These are phyloP conservation scores for Thera obeliscata DNA, from an alignment of 2,888 invertebrate genomes.

Conservation along the genomic window DNA sequence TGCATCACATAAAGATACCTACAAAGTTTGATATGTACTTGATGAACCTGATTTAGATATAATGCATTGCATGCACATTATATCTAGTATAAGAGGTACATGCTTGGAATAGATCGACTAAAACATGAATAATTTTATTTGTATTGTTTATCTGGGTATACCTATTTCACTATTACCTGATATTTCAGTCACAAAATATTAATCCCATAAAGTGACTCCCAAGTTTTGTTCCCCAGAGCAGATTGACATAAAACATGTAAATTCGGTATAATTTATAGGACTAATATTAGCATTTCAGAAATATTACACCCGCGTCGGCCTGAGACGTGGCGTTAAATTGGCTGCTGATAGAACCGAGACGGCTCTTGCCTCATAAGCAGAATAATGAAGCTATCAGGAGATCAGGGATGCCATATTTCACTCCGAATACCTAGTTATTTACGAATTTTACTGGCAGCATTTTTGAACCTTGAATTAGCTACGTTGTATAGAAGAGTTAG, in stretches of 20 bases:
- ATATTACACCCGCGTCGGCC: constrained; percentile 62
- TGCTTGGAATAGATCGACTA: no score
- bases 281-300: constrained; percentile 50
- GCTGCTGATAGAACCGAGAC: constrained; percentile 53
- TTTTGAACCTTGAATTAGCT: not conserved
- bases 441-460: not conserved
- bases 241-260: constrained; percentile 26
- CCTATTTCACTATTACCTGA: not conserved
- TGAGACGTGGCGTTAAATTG: constrained; percentile 80
- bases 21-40: no score
- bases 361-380: constrained; percentile 39
- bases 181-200: constrained; percentile 5
- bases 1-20: no score
- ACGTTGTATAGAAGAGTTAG: no score
- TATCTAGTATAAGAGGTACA: no score
- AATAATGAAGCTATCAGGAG: constrained; percentile 32
- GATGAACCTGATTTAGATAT: no score
- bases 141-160: no score
- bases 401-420: constrained; percentile 29
- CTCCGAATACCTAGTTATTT: constrained; percentile 11
- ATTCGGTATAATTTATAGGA: constrained; percentile 24
- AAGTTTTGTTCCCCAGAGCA: constrained; percentile 13
- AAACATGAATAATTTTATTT: no score
- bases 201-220: constrained; percentile 9
- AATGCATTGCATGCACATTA: no score